Evolutionary conservation across 2,113 vertebrate genomes (phyloP), one percentile per base, ranked within the genome.

Genomic region (Bambusicola thoracicus): DNA sequence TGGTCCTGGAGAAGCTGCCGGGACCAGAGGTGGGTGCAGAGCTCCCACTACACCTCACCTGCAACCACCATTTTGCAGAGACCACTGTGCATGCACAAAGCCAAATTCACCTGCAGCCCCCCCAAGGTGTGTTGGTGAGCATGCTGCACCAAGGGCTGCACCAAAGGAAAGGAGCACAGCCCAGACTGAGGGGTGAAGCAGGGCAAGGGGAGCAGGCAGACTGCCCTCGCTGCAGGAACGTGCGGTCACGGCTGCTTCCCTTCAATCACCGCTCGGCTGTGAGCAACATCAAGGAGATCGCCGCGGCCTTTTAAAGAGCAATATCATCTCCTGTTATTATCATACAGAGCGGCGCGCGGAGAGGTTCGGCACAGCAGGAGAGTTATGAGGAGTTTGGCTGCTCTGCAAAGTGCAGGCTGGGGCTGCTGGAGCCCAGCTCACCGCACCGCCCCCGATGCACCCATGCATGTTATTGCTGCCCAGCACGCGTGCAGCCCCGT

Each of bases 221-320:
- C 32, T 40, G 65, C 40, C 85, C 2, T 53, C 29, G 5, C 46
- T 34, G 65, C 32, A 24, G 58, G 73, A 80, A 69, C 30, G 1
- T 61, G 59, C 30, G 29, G 85, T 95, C 87, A 93, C 87, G 65
- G 91, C 81, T 82, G 48, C 91, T 89, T 69, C 80, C 83, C 81
- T 81, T 97, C 91, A 89, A 56, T 95, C 94, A 93, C 92, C 8
- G 74, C 87, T 14, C 55, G 91, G 87, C 82, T 90, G 77, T 30
- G 1, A 93, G 86, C 84, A 13, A 75, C 90, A 89, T 85, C 69
- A 87, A n/a, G 87, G 82, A 49, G 68, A 87, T 90, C 30, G 2
- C 87, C 38, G 74, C 40, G 18, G 96, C 89, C 89, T 92, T 95
- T 88, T 88, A 93, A 95, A 95, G 91, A 91, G 94, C 96, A 87